phyloP scores from a whole-genome alignment of 2,113 vertebrate species.

The Pica pica region DNA sequence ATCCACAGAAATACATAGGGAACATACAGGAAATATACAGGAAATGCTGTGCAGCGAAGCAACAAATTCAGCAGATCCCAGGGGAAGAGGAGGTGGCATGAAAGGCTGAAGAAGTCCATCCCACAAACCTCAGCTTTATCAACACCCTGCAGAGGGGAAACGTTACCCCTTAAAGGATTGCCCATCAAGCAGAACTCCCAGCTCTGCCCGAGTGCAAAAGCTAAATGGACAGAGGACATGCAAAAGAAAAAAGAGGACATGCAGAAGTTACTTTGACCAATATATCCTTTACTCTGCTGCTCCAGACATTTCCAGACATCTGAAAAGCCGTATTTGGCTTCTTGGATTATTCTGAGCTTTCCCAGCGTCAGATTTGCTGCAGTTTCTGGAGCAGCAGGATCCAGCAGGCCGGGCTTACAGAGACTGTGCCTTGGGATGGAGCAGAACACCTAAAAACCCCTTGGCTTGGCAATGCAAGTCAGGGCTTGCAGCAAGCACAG shows the following conservation, averaged over 20 bases:
- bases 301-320: not conserved
- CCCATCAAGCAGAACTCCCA: not conserved
- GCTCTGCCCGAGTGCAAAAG: not conserved
- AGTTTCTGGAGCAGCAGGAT: not conserved
- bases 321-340: not conserved
- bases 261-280: not conserved
- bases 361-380: not conserved
- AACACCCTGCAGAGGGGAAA: not conserved
- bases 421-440: not conserved
- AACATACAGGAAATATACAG: not conserved
- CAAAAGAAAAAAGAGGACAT: no score
- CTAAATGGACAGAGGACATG: not conserved
- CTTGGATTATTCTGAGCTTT: not conserved
- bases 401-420: not conserved
- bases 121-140: not conserved
- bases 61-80: not conserved
- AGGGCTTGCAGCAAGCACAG: not conserved
- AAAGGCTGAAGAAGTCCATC: not conserved
- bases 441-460: not conserved
- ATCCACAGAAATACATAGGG: not conserved
- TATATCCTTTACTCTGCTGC: not conserved
- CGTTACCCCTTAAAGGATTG: not conserved
- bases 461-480: not conserved
- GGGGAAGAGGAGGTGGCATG: not conserved
- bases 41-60: not conserved